Base-by-base conservation (phyloP, 1,140 invertebrate species). In the Physella acuta region DNA sequence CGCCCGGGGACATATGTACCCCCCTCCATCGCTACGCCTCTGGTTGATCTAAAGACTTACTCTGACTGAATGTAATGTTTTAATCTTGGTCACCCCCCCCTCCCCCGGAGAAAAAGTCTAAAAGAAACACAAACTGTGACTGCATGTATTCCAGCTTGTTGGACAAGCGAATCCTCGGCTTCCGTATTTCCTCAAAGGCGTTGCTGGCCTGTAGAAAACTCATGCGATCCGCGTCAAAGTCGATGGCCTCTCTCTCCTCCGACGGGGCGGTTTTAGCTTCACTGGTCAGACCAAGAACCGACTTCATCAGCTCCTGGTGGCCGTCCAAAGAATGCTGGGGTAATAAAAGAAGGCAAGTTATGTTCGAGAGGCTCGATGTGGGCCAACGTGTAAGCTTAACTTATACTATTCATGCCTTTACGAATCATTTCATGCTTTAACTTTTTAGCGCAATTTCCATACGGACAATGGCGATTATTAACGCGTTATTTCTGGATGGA, bases 161-260 rank as follows among this genome's bases (percentile, higher is more conserved):
- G 3, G 33, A 3, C 4, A 59, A 20, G 4, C 33, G 28, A 20
- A 59, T 59, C 56, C 56, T 24, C 4, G 56, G 56, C 31, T 36
- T 31, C 8, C 31, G 56, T 17, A 59, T 59, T 1, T 34, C 56
- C n/a, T 59, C 56, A n/a, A 59, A 59, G 56, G n/a, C 31, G 56
- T 36, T 59, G 31, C 56, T 59, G 28, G 31, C 28, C 56, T 59
- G 56, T 3, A 36, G 56, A 17, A 59, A 33, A 3, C 8, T 59
- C 30, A 59, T 33, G n/a, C 31, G 5, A 3, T 17, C 2, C 28
- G 8, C n/a, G 2, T 20, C 31, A 33, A 2, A 5, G 1, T 36
- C 56, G 28, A 1, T 11, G 28, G 31, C 11, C 30, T 33, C 33
- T 1, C 20, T 1, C 1, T 59, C 56, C 2, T 59, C 28, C 31